phyloP scores from a whole-genome alignment of 1,140 invertebrate genomes.

The Archivesica marissinica region DNA sequence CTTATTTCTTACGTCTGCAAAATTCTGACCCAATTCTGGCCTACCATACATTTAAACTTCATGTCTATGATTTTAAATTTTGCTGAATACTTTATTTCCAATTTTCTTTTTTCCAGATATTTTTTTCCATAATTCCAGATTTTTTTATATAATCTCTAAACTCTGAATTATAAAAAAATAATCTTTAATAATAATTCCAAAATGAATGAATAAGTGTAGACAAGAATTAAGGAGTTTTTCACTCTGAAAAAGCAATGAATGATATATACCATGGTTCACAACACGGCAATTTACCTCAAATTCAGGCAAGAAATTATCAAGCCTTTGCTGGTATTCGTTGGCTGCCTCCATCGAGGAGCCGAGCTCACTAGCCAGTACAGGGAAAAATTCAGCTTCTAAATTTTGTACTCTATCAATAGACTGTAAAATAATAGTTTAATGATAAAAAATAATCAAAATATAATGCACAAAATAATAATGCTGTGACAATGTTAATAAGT shows the following conservation, averaged over 20 bases:
- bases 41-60: background rate
- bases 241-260: slow-evolving; percentile 26
- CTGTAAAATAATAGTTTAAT: slow-evolving; percentile 84
- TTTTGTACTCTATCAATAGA: slow-evolving; percentile 91
- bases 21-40: background rate
- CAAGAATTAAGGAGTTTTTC: slow-evolving; percentile 17
- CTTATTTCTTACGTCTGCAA: background rate
- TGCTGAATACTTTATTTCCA: background rate
- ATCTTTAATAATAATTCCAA: too few relatives aligned
- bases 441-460: too few relatives aligned
- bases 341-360: slow-evolving; percentile 80
- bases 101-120: too few relatives aligned
- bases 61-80: background rate
- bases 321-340: slow-evolving; percentile 77
- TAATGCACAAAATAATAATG: too few relatives aligned
- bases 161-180: too few relatives aligned
- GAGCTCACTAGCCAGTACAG: slow-evolving; percentile 88
- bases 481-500: too few relatives aligned
- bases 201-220: too few relatives aligned
- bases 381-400: slow-evolving; percentile 90
- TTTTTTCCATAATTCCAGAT: too few relatives aligned
- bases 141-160: too few relatives aligned
- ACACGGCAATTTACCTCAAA: slow-evolving; percentile 78
- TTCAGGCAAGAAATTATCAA: slow-evolving; percentile 82
- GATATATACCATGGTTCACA: slow-evolving; percentile 1